These are phyloP conservation scores for Tortricodes alternella DNA, from an alignment of 2,888 invertebrate species.

Conservation along the genomic window DNA sequence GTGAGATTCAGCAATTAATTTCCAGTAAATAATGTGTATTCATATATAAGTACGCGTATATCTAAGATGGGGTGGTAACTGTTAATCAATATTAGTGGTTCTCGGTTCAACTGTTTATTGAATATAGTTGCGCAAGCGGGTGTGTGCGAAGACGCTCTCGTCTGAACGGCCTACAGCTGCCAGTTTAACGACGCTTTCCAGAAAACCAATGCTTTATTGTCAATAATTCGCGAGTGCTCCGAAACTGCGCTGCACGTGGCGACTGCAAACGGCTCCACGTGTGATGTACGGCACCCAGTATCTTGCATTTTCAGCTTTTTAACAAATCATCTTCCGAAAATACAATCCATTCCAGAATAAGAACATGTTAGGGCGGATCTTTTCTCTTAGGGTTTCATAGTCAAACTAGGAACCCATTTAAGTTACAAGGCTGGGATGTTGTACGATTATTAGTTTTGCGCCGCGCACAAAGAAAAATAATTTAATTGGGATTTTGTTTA, in stretches of 20 bases:
- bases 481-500: too few relatives aligned
- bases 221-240: constrained; percentile 64
- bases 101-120: constrained; percentile 33
- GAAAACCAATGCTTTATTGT: constrained; percentile 68
- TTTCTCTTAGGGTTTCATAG: too few relatives aligned
- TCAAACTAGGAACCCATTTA: too few relatives aligned
- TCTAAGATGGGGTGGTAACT: not conserved
- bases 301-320: constrained; percentile 2
- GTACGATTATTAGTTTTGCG: too few relatives aligned
- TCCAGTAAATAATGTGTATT: too few relatives aligned
- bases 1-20: too few relatives aligned
- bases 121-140: constrained; percentile 9
- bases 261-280: constrained; percentile 39
- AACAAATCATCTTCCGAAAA: not conserved
- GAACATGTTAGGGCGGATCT: too few relatives aligned
- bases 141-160: constrained; percentile 28
- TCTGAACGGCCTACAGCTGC: constrained; percentile 61
- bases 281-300: constrained; percentile 20
- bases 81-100: not conserved
- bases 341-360: not conserved
- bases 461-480: too few relatives aligned
- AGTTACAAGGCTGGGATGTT: too few relatives aligned
- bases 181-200: constrained; percentile 59
- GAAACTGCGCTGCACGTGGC: constrained; percentile 60
- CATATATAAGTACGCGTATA: too few relatives aligned